Evolutionary conservation across 2,888 invertebrate species (phyloP), one percentile per base, ranked within the genome.

Genomic region (Cephus spinipes): DNA sequence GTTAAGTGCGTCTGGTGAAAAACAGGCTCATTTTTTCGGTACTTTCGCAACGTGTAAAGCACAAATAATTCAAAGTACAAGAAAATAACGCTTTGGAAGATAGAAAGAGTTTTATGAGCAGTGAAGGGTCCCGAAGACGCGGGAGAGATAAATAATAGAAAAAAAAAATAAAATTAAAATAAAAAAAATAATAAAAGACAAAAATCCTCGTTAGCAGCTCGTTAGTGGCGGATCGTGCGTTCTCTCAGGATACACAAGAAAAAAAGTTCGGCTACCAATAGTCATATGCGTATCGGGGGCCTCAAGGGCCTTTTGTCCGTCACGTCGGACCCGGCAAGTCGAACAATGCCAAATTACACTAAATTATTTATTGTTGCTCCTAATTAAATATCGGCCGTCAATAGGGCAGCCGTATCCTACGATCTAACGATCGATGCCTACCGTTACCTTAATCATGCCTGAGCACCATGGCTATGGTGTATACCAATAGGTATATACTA

Each of bases 361-460:
- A 85, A 80, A 79, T 85, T 84, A 86, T 86, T 86, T 86, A 84
- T 86, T 83, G 84, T 78, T 80, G 81, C 81, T 79, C 81, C 79
- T 80, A 81, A 83, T 86, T 85, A 84, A 86, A 85, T 85, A 85
- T 86, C 85, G 86, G 85, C 82, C 85, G 84, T 83, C 85, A 81
- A 82, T 84, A 85, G 86, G 83, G 83, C 82, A 83, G 81, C 82
- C 55, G 55, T 69, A 69, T 69, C 77, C 83, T 84, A 84, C 83
- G 83, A 85, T 86, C 86, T 73, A 71, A 68, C 81, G 85, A 86
- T 85, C 83, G 84, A 86, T 83, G 86, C 85, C 84, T 84, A 86
- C 86, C 86, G 86, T 86, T 86, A 86, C 84, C 82, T 86, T 86
- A 86, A 86, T 86, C 85, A 86, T 85, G 83, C 85, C 83, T 83